Base-by-base conservation (phyloP, 1,140 invertebrate genomes). In the Aplysia californica region DNA sequence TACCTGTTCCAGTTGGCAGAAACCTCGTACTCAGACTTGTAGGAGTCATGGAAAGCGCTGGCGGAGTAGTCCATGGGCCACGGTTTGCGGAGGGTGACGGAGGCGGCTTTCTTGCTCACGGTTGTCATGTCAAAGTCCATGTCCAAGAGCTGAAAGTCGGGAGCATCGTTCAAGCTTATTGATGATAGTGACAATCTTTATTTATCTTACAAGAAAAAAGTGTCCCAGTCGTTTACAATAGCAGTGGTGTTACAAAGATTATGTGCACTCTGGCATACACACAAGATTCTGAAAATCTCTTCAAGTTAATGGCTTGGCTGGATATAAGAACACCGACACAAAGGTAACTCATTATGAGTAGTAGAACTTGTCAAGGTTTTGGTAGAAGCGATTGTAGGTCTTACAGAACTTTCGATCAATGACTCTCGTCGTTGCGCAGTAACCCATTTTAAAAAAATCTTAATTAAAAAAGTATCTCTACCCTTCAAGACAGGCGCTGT, bases 1-100 rank as follows among this genome's bases (percentile, higher is more conserved):
- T 73, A 73, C 70, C 41, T 73, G 70, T 73, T 31, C 70, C 70
- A 73, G 58, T 50, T 73, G 20, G 35, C 15, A 33, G 18, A 73
- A n/a, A 73, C 38, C 4, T 73, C 70, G 6, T 21, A 15, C 36
- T 73, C 70, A 4, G 18, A 61, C 26, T 31, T 71, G 10, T 58
- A 31, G 23, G 31, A 26, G 21, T 71, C 29, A 26, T 35, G 31
- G 38, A 31, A 20, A 10, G 31, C 31, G 50, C 23, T 71, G 10
- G 41, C 35, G 10, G 56, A 39, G 35, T 61, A 38, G 55, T 73
- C 55, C 70, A 59, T 38, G 23, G 70, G 70, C 55, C 31, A 38
- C 29, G 70, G 70, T 38, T 73, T 56, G 29, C 44, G 26, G 50
- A 70, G n/a, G 26, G 36, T n/a, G 10, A 31, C 41, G 2, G 68